Percentiles rank a stretch among this genome's conserved stretches.
Conservation (phyloP, 2,113 vertebrate species). For the Neodontobutis hainanensis region DNA sequence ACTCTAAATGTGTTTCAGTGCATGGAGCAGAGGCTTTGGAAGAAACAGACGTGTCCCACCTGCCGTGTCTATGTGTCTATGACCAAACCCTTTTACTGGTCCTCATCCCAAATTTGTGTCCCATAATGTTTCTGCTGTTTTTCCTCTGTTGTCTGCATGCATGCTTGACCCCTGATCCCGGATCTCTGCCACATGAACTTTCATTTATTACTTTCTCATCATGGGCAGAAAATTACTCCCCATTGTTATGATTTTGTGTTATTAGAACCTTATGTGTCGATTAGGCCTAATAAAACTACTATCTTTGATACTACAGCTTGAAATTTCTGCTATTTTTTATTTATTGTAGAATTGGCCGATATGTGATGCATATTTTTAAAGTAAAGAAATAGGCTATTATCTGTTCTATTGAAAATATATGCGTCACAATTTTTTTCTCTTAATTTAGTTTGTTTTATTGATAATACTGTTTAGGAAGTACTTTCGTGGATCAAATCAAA, state of each 20-base stretch:
- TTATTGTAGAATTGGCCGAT: too few species aligned
- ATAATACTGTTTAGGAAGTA: too few species aligned
- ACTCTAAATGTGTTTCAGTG: constrained; percentile 60
- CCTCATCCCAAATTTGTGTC: constrained; percentile 59
- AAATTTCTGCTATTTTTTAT: too few species aligned
- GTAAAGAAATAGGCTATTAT: too few species aligned
- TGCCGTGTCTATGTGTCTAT: constrained; percentile 47
- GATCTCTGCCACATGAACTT: constrained; percentile 3
- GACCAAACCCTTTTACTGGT: constrained; percentile 58
- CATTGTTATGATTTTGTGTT: neutral
- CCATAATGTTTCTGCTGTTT: constrained; percentile 49
- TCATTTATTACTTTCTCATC: neutral
- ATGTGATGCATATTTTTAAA: too few species aligned
- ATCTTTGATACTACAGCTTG: too few species aligned
- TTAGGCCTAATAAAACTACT: too few species aligned
- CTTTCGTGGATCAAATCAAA: too few species aligned
- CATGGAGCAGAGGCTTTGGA: constrained; percentile 71
- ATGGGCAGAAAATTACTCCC: neutral
- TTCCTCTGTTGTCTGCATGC: constrained; percentile 19
- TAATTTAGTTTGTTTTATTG: too few species aligned
- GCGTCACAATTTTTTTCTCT: too few species aligned
- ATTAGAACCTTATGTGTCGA: too few species aligned
- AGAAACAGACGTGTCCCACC: constrained; percentile 57
- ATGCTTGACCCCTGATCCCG: constrained; percentile 10
- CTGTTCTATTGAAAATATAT: too few species aligned